A percentile compares a stretch with the other conserved stretches of the same genome.
Conservation (phyloP, 2,113 vertebrate species). For the Daboia siamensis region DNA sequence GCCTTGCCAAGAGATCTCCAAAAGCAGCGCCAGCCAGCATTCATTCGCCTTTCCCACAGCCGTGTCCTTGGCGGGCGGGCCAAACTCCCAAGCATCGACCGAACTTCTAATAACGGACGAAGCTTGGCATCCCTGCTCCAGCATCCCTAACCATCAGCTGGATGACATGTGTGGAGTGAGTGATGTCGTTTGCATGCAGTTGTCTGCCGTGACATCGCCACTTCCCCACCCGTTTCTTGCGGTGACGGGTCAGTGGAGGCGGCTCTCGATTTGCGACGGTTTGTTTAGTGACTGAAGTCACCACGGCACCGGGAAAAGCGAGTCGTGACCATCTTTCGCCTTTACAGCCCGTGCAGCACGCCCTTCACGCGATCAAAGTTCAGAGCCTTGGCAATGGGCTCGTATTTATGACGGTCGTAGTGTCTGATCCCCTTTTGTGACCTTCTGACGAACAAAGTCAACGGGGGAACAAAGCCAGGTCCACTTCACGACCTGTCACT, state of each 20-base stretch:
- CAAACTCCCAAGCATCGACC: not conserved
- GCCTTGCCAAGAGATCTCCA: not conserved
- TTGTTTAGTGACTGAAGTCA: no score
- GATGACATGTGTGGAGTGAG: not conserved
- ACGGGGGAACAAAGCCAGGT: no score
- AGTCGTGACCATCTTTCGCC: rapidly evolving
- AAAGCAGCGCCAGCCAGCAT: not conserved
- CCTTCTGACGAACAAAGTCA: no score
- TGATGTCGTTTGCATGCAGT: not conserved
- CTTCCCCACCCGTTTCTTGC: not conserved
- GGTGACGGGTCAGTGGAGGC: no score
- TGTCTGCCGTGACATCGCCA: not conserved
- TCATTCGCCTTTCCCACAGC: not conserved
- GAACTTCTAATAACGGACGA: not conserved
- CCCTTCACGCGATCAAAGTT: no score
- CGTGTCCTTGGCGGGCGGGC: not conserved
- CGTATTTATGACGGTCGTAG: no score
- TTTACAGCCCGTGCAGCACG: no score
- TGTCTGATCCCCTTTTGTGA: no score
- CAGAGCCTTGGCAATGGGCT: no score
- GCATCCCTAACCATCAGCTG: not conserved
- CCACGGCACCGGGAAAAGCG: no score
- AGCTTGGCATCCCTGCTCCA: not conserved
- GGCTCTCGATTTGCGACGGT: no score
- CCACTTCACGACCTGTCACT: no score